Percentiles rank a stretch among this genome's conserved stretches.
Evolutionary conservation across 1,140 invertebrate genomes (phyloP).

Genomic region (Zaprionus capensis): DNA sequence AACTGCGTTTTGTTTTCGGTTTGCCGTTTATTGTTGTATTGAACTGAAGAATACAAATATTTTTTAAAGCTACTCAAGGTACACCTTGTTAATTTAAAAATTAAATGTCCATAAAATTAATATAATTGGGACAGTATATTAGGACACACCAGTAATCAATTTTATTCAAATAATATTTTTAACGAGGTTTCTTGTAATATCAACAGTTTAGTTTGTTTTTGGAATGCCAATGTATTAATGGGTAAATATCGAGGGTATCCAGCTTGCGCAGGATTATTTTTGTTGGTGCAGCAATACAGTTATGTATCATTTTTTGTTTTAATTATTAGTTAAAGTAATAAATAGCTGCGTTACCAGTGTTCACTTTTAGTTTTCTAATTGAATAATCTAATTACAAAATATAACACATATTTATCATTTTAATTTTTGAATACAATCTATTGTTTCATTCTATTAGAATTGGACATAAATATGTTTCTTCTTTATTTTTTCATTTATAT

Average conservation of each 20-base stretch:
- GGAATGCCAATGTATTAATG: not conserved
- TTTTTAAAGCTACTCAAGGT: slow-evolving; percentile 35
- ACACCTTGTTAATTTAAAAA: slow-evolving; percentile 23
- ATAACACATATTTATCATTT: slow-evolving; percentile 22
- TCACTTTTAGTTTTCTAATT: not conserved
- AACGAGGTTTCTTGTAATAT: slow-evolving; percentile 1
- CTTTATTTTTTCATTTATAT: not conserved
- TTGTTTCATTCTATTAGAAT: slow-evolving; percentile 27
- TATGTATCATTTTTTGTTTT: not conserved
- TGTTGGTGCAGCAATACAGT: slow-evolving; percentile 1
- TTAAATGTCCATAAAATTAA: slow-evolving; percentile 12
- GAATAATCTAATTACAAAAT: slow-evolving; percentile 21
- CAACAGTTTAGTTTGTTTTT: slow-evolving; percentile 13
- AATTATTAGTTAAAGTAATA: slow-evolving; percentile 5
- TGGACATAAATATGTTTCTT: slow-evolving; percentile 21
- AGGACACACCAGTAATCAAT: not conserved
- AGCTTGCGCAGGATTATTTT: slow-evolving; percentile 1
- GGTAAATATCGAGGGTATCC: not conserved
- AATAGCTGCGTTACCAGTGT: slow-evolving; percentile 6
- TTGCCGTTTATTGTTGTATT: slow-evolving; percentile 25
- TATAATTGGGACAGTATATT: slow-evolving; percentile 15
- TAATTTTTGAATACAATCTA: slow-evolving; percentile 26
- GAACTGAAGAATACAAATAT: slow-evolving; percentile 36
- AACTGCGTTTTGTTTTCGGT: not conserved
- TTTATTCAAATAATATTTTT: slow-evolving; percentile 3